A percentile compares a stretch with the other conserved stretches of the same genome.
These are phyloP conservation scores for Thymelicus acteon DNA, from an alignment of 2,888 invertebrate genomes.

Conservation along the genomic window DNA sequence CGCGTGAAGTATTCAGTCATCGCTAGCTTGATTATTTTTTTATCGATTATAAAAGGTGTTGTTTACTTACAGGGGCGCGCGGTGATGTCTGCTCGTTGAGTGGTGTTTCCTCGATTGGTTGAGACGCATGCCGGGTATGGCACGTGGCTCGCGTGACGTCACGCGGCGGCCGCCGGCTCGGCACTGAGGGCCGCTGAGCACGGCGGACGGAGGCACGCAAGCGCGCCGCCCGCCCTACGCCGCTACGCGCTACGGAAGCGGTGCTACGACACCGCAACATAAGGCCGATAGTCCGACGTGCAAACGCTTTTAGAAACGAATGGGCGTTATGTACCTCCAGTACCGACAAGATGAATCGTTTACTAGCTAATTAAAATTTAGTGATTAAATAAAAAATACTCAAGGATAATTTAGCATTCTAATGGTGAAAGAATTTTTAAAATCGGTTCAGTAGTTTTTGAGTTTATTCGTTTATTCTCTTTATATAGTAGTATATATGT, in stretches of 20 bases:
- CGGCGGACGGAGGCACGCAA: slow-evolving; percentile 67
- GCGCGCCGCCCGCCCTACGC: slow-evolving; percentile 54
- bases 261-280: slow-evolving; percentile 53
- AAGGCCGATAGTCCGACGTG: slow-evolving; percentile 27
- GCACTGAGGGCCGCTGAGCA: slow-evolving; percentile 68
- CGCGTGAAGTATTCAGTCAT: slow-evolving; percentile 44
- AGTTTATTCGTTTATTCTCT: too few species aligned
- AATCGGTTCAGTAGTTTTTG: too few species aligned
- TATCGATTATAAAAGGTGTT: slow-evolving; percentile 19
- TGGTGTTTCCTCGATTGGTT: slow-evolving; percentile 53
- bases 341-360: neutral
- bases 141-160: slow-evolving; percentile 43
- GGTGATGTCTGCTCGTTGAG: slow-evolving; percentile 60
- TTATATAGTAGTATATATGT: too few species aligned
- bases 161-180: slow-evolving; percentile 73
- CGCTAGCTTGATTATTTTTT: neutral
- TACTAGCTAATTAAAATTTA: slow-evolving; percentile 3
- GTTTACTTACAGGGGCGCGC: slow-evolving; percentile 80
- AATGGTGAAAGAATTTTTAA: too few species aligned
- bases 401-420: too few species aligned
- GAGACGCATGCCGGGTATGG: slow-evolving; percentile 67
- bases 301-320: slow-evolving; percentile 1
- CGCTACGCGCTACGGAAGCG: slow-evolving; percentile 56
- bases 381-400: too few species aligned
- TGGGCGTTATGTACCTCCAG: neutral